These are phyloP conservation scores for Caenorhabditis japonica DNA, from an alignment of 2,888 invertebrate species.

Conservation along the genomic window DNA sequence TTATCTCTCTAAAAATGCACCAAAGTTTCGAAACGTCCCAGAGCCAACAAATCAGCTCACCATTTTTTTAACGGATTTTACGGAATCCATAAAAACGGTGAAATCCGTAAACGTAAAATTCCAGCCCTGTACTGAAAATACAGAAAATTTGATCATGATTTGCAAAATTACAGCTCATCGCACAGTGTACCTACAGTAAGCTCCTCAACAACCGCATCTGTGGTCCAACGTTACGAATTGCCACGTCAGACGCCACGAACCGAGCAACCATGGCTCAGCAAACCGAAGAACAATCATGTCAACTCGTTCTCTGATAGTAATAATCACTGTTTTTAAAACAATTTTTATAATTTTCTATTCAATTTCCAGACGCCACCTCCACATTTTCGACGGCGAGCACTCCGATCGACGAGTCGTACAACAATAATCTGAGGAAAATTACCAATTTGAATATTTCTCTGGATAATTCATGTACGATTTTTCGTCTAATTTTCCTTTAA, in stretches of 20 bases:
- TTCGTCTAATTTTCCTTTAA: background rate
- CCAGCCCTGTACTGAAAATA: too few relatives aligned
- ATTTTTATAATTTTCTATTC: background rate
- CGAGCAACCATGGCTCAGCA: conserved; percentile 59
- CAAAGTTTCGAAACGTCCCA: background rate
- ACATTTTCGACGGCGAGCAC: conserved; percentile 8
- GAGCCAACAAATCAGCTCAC: too few relatives aligned
- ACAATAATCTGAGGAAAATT: conserved; percentile 31
- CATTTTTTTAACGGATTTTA: too few relatives aligned
- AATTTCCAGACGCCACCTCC: background rate
- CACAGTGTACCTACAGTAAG: conserved; percentile 33
- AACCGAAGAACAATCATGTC: background rate
- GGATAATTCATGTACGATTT: background rate
- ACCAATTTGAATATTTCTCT: conserved; percentile 44
- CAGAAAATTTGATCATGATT: too few relatives aligned
- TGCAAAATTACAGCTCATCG: conserved; percentile 44
- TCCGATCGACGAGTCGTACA: conserved; percentile 26
- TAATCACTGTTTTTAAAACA: background rate
- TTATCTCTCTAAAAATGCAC: background rate
- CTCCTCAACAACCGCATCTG: background rate
- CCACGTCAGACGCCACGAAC: conserved; percentile 61
- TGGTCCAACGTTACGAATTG: conserved; percentile 57
- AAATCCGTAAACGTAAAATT: too few relatives aligned
- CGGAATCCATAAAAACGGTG: too few relatives aligned
- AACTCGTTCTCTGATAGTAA: conserved; percentile 1